Evolutionary conservation across 2,113 vertebrate genomes (phyloP), one percentile per base, ranked within the genome.

Genomic region (Euleptes europaea): DNA sequence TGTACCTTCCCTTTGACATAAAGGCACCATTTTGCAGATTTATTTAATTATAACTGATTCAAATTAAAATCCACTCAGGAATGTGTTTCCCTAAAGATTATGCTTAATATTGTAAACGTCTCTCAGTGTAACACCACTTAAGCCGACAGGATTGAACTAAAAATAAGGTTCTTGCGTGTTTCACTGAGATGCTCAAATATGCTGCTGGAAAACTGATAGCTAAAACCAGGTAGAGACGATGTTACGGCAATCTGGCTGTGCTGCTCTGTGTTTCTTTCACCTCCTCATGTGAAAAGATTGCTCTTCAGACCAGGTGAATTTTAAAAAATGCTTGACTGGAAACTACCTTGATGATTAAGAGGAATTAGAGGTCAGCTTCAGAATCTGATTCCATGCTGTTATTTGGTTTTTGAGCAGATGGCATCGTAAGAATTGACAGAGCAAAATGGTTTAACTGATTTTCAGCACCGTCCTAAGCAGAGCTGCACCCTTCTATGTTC

Each of bases 11-110:
- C 63, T 88, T 74, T 83, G 71, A 44, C 54, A 82, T 66, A 33
- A 84, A 86, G 76, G 5, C 65, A 63, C 42, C 69, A 80, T 90
- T 82, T 71, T 19, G 67, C 11, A 87, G 28, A 38, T 89, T 57
- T 54, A 1, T 86, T 71, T 91, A n/a, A 79, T 84, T 87, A 91
- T 89, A 12, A 21, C 57, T 82, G 81, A 83, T 82, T 88, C 86
- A 91, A 88, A 91, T 83, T 86, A 88, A 86, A 83, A 44, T 65
- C 83, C 51, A 60, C 66, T 77, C 80, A 86, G 47, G 89, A 86
- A 42, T 86, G 19, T 90, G 42, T 78, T 83, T 44, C 38, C 28
- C 40, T 83, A 83, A 83, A 78, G 33, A 40, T 63, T 31, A n/a
- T 54, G 42, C 26, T 40, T 73, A 65, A 73, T 77, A 72, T 65